Conservation (phyloP, 2,888 invertebrate genomes). For the Sarcophaga caerulescens region DNA sequence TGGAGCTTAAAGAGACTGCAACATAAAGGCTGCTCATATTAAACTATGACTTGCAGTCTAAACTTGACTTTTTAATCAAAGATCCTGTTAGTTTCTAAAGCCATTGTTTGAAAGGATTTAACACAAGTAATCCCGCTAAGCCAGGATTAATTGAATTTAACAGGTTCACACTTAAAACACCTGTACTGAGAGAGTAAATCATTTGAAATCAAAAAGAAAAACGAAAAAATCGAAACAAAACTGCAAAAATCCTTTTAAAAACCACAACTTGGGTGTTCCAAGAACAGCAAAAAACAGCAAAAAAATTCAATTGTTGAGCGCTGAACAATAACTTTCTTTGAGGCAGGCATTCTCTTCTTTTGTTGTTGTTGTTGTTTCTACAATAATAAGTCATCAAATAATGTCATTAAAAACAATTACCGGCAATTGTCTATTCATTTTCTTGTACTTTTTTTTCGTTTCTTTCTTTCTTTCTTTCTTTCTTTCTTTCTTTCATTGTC, state of each 20-base stretch:
- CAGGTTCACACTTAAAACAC: slow-evolving; percentile 6
- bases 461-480: no score
- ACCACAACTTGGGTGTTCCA: slow-evolving; percentile 22
- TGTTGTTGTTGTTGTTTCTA: slow-evolving; percentile 9
- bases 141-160: not conserved
- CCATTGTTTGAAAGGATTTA: no score
- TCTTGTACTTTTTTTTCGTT: slow-evolving; percentile 71
- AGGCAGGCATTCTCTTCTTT: not conserved
- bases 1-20: no score
- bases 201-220: not conserved
- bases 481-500: not conserved
- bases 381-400: slow-evolving; percentile 66
- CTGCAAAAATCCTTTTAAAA: not conserved
- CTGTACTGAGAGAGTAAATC: not conserved
- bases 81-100: no score
- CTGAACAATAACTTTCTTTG: not conserved
- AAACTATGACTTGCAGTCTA: no score
- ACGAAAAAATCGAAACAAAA: no score
- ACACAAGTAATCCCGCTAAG: no score
- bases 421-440: slow-evolving; percentile 73
- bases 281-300: not conserved
- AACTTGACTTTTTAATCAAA: no score
- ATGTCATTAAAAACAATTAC: slow-evolving; percentile 77
- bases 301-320: not conserved
- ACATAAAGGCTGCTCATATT: no score